Evolutionary conservation across 2,113 vertebrate genomes (phyloP), one percentile per base, ranked within the genome.

Genomic region (Pangasianodon hypophthalmus): DNA sequence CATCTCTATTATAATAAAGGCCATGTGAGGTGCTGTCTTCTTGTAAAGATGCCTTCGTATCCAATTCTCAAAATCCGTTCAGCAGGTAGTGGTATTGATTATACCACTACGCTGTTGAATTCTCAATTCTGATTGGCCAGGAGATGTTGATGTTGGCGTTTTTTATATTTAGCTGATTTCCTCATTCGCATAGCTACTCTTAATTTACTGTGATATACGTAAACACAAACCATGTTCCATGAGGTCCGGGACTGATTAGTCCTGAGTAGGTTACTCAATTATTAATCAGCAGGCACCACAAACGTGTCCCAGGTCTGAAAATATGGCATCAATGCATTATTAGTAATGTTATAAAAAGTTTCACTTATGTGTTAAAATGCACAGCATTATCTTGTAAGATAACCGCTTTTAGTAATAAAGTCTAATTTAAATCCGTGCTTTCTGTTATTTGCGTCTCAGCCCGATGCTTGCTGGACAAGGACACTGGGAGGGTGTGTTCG

Each of bases 361-460:
- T 60, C 58, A 60, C 5, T 24, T 7, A 21, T 56, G 16, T 56
- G 54, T 54, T 56, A 60, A 60, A 24, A 24, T 6, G 19, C 19
- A 60, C 58, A 62, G 24, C 60, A 29, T 62, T 62, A 9, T 6
- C 24, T 62, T 62, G 24, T 62, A 29, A 62, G 21, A 58, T 18
- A 58, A 58, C 14, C 0, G 54, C 19, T 58, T 58, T 18, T 58
- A 13, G 26, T n/a, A n/a, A 26, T 29, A 29, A 67, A 67, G n/a
- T 71, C n/a, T 5, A 19, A 71, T 77, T 46, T 46, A 10, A 19
- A 11, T 1, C 9, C 14, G 29, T 7, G 26, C 37, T 10, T 58
- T 13, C 2, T 71, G 21, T 82, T 95, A 92, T 95, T 94, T 91
- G 93, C 91, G 90, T 94, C 95, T 67, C 94, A 96, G 96, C 92